These are phyloP conservation scores for Ispidina lecontei DNA, from an alignment of 2,797 vertebrate species.

Conservation along the genomic window DNA sequence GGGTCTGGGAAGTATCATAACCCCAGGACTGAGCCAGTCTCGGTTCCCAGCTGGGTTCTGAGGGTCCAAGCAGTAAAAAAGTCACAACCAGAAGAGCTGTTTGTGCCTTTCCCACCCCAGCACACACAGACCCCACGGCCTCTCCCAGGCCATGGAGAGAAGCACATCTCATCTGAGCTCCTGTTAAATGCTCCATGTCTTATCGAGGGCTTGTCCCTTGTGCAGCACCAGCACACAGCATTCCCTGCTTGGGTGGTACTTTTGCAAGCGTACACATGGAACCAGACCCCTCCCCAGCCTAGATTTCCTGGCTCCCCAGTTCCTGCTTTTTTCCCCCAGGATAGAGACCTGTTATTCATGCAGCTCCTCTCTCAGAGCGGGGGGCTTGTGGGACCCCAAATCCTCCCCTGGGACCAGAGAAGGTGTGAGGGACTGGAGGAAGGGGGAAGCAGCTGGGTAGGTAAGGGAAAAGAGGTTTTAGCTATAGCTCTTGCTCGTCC, in stretches of 20 bases:
- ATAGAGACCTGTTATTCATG: neutral
- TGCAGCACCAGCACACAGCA: neutral
- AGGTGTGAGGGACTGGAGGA: neutral
- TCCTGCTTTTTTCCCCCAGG: neutral
- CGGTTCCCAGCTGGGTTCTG: neutral
- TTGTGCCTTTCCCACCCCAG: neutral
- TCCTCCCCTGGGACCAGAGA: neutral
- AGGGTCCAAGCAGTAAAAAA: accelerated
- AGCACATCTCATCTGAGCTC: neutral
- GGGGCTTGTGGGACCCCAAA: neutral
- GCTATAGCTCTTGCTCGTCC: neutral
- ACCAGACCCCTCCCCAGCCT: neutral
- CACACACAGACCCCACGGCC: accelerated
- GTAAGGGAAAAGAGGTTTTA: neutral
- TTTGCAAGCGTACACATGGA: accelerated
- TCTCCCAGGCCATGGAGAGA: accelerated
- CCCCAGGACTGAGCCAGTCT: neutral
- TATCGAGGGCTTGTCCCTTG: neutral
- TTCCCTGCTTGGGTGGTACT: neutral
- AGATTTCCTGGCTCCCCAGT: neutral
- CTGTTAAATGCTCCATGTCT: accelerated
- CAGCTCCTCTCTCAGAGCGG: neutral
- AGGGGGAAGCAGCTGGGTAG: neutral
- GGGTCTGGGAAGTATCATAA: neutral
- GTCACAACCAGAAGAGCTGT: neutral